phyloP scores from a whole-genome alignment of 2,113 vertebrate genomes.

The Apteryx mantelli region DNA sequence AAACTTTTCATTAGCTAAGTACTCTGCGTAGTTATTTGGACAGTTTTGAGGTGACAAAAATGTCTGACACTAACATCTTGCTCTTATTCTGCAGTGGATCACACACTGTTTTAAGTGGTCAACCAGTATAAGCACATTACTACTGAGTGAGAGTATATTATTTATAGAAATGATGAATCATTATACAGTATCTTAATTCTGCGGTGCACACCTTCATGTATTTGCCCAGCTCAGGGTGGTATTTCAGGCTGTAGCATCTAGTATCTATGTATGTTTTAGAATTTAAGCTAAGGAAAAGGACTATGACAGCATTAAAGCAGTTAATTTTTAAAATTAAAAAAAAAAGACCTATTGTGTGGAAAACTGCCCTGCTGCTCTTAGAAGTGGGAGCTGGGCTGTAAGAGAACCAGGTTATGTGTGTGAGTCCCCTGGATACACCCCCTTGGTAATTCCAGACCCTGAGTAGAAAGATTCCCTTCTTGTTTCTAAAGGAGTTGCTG shows the following conservation, averaged over 20 bases:
- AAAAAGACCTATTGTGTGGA: no score
- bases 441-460: neutral
- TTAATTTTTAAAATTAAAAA: neutral
- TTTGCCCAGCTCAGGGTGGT: neutral
- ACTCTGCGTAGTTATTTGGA: neutral
- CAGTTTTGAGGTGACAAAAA: neutral
- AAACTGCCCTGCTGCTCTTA: rapidly evolving
- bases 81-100: neutral
- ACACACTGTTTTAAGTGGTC: neutral
- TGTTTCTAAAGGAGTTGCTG: neutral
- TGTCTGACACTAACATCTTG: neutral
- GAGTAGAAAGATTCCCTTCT: neutral
- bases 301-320: neutral
- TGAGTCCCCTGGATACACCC: rapidly evolving
- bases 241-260: neutral
- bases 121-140: neutral
- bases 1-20: neutral
- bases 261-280: rapidly evolving
- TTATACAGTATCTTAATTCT: neutral
- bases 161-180: neutral
- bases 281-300: no score
- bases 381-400: neutral
- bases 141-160: neutral
- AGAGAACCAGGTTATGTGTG: neutral
- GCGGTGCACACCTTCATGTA: neutral